Percentiles rank a stretch among this genome's conserved stretches.
Evolutionary conservation across 2,113 vertebrate species (phyloP).

Genomic region (Paradisaea rubra): DNA sequence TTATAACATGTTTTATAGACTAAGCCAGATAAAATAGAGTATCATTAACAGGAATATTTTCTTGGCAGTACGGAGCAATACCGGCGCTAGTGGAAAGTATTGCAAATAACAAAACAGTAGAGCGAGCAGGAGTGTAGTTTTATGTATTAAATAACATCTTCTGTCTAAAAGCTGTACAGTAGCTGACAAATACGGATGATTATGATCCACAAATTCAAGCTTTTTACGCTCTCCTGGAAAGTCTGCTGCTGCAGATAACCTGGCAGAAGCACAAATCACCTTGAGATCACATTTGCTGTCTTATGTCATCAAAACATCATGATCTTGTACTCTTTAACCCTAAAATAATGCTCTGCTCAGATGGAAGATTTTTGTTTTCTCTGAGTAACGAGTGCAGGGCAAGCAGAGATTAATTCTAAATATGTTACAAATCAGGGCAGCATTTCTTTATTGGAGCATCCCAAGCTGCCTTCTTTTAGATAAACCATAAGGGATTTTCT

Average conservation of each 20-base stretch:
- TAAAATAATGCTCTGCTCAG: background rate
- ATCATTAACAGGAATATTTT: constrained; percentile 14
- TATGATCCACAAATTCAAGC: background rate
- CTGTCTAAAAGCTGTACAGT: background rate
- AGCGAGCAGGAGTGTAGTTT: background rate
- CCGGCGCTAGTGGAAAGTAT: background rate
- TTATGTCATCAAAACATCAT: background rate
- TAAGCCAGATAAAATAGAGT: constrained; percentile 15
- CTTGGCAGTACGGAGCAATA: background rate
- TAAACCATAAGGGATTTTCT: background rate
- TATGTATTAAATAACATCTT: background rate
- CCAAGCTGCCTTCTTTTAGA: background rate
- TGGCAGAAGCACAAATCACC: background rate
- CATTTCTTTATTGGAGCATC: background rate
- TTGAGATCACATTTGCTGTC: background rate
- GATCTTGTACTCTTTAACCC: background rate
- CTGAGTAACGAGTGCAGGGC: background rate
- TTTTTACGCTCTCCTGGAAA: background rate
- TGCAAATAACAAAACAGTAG: background rate
- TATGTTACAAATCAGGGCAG: background rate
- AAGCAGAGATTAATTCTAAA: background rate
- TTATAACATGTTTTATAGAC: background rate
- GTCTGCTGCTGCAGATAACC: background rate
- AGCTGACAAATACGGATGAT: background rate
- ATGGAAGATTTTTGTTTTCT: background rate